A percentile compares a stretch with the other conserved stretches of the same genome.
Evolutionary conservation across 53 echinoderm and acorn worm genomes (phyloP).

Genomic region (Glandiceps talaboti): DNA sequence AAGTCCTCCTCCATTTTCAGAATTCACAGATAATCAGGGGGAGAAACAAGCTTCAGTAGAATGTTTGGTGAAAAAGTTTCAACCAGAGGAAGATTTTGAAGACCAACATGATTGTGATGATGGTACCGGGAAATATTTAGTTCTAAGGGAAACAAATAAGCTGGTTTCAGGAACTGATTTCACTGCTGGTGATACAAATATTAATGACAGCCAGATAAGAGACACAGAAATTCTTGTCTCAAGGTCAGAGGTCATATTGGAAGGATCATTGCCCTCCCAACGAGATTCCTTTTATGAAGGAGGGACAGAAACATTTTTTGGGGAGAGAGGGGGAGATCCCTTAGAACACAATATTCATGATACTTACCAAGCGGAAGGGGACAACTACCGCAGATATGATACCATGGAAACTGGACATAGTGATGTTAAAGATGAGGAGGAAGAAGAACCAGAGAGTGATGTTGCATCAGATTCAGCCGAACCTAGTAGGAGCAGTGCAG

Average conservation of each 20-base stretch:
- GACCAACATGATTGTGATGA: too few relatives aligned
- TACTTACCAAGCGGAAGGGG: too few relatives aligned
- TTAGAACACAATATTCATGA: too few relatives aligned
- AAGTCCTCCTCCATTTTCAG: background rate
- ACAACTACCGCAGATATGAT: background rate
- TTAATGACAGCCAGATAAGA: background rate
- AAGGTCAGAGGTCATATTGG: background rate
- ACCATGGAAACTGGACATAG: background rate
- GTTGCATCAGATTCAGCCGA: conserved; percentile 5
- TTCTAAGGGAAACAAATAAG: background rate
- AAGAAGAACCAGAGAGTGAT: conserved; percentile 1
- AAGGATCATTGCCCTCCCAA: background rate
- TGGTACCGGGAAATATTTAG: background rate
- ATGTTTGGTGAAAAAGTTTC: background rate
- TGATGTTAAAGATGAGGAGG: background rate
- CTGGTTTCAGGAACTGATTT: background rate
- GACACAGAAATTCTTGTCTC: background rate
- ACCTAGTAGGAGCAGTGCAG: conserved; percentile 5
- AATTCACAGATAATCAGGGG: background rate
- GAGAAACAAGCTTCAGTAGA: background rate
- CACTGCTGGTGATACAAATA: background rate
- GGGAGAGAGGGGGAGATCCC: too few relatives aligned
- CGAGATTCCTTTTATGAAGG: background rate
- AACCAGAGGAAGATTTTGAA: background rate
- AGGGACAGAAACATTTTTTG: background rate